Evolutionary conservation across 1,140 invertebrate species (phyloP).

Genomic region (Drosophila ironensis): DNA sequence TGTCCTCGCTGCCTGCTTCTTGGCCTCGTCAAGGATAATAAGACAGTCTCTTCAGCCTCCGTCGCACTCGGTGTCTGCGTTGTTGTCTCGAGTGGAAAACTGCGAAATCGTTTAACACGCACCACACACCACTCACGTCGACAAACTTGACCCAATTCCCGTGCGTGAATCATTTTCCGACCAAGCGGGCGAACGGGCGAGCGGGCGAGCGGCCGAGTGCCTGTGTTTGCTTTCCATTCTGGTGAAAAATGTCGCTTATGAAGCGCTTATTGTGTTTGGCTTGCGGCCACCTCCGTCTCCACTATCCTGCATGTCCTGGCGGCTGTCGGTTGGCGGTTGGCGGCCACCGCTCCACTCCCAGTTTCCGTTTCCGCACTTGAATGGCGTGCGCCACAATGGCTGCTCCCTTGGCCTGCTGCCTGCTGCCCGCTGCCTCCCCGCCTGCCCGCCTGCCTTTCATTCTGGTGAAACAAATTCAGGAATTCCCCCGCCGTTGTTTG

Average conservation of each 20-base stretch:
- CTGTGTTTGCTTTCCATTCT: conserved; percentile 50
- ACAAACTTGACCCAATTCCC: conserved; percentile 71
- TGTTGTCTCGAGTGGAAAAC: conserved; percentile 50
- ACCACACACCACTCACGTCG: conserved; percentile 10
- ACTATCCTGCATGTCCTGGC: too few relatives aligned
- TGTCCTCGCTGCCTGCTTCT: conserved; percentile 33
- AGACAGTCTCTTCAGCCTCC: conserved; percentile 29
- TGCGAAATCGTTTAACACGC: conserved; percentile 52
- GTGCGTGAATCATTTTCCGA: conserved; percentile 45
- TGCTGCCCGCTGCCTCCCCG: too few relatives aligned
- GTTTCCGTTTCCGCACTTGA: conserved; percentile 76
- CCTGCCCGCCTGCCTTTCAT: not conserved
- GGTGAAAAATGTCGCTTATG: conserved; percentile 78
- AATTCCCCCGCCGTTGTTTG: conserved; percentile 38
- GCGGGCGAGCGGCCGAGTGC: too few relatives aligned
- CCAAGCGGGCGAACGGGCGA: too few relatives aligned
- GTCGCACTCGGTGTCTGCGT: not conserved
- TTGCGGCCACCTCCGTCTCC: conserved; percentile 47
- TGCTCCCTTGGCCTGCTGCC: conserved; percentile 4
- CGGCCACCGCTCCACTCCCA: not conserved
- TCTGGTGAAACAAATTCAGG: not conserved
- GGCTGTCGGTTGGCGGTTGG: too few relatives aligned
- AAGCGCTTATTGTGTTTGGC: conserved; percentile 79
- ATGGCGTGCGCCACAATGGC: conserved; percentile 72
- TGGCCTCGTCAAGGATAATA: conserved; percentile 65